Conservation (phyloP, 2,888 invertebrate species). For the Amiota communis region DNA sequence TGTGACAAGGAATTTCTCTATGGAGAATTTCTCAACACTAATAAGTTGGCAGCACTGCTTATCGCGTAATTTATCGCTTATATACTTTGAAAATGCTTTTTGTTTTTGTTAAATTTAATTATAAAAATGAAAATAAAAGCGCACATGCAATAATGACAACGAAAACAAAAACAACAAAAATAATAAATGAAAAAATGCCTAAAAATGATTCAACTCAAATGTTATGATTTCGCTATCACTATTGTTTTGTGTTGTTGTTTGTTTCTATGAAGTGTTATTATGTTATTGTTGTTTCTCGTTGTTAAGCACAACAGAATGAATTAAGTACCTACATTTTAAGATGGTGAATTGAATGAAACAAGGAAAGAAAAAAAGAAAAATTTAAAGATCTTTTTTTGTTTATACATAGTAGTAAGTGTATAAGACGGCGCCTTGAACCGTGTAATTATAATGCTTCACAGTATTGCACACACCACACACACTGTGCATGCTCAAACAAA, state of each 20-base stretch:
- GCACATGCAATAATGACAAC: conserved; percentile 4
- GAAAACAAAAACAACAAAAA: not conserved
- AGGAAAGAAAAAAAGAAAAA: not conserved
- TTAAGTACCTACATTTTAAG: not conserved
- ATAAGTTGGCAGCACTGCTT: conserved; percentile 12
- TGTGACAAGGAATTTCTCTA: too few species aligned
- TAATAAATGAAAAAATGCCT: not conserved
- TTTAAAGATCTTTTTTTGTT: not conserved
- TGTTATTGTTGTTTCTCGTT: not conserved
- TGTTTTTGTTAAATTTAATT: too few species aligned
- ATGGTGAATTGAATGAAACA: not conserved
- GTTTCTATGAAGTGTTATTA: too few species aligned
- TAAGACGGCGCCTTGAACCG: conserved; percentile 42
- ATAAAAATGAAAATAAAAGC: conserved; percentile 20
- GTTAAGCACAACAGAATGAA: not conserved
- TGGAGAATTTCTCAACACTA: too few species aligned
- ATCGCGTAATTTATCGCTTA: conserved; percentile 41
- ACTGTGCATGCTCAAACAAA: not conserved
- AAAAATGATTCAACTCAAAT: conserved; percentile 8
- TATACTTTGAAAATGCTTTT: too few species aligned
- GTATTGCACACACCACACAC: not conserved
- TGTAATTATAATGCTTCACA: conserved; percentile 50
- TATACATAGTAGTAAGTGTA: not conserved
- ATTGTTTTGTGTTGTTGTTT: too few species aligned
- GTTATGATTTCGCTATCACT: not conserved